phyloP scores from a whole-genome alignment of 1,140 invertebrate species.

The Drosophila ambigua region DNA sequence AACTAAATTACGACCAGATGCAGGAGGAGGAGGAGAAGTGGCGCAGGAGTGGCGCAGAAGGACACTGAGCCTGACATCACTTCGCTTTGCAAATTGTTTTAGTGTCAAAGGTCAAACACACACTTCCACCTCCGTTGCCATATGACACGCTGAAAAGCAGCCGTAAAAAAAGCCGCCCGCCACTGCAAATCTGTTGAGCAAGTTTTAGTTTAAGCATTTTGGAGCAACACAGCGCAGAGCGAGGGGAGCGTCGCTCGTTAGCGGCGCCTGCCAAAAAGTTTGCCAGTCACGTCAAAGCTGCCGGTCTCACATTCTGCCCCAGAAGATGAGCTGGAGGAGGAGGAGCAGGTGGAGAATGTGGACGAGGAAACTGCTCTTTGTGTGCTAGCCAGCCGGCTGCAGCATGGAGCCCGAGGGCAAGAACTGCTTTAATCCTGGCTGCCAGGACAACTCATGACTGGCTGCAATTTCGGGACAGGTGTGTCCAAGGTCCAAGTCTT shows the following conservation, averaged over 20 bases:
- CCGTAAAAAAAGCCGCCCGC: conserved; percentile 63
- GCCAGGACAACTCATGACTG: conserved; percentile 54
- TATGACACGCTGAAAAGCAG: conserved; percentile 71
- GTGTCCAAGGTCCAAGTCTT: conserved; percentile 69
- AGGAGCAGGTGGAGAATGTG: no score
- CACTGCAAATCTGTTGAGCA: conserved; percentile 75
- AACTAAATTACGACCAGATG: conserved; percentile 67
- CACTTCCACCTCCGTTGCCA: conserved; percentile 51
- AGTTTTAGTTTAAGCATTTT: conserved; percentile 79
- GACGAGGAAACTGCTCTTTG: neutral
- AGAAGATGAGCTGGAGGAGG: no score
- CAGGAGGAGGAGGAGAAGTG: conserved; percentile 1
- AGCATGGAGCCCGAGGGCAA: conserved; percentile 36
- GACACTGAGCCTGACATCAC: conserved; percentile 69
- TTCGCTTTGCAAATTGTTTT: conserved; percentile 79
- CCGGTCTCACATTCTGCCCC: conserved; percentile 42
- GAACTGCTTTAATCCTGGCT: conserved; percentile 66
- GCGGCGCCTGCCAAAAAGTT: conserved; percentile 79
- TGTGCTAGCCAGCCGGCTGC: conserved; percentile 31
- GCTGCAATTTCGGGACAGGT: conserved; percentile 73
- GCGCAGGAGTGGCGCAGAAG: neutral
- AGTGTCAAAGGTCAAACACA: conserved; percentile 79
- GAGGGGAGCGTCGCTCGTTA: conserved; percentile 57
- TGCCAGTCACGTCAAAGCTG: conserved; percentile 81
- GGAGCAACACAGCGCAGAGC: conserved; percentile 61